These are phyloP conservation scores for Desmophyllum pertusum DNA, from an alignment of 92 coral and sea anemone species.

Conservation along the genomic window DNA sequence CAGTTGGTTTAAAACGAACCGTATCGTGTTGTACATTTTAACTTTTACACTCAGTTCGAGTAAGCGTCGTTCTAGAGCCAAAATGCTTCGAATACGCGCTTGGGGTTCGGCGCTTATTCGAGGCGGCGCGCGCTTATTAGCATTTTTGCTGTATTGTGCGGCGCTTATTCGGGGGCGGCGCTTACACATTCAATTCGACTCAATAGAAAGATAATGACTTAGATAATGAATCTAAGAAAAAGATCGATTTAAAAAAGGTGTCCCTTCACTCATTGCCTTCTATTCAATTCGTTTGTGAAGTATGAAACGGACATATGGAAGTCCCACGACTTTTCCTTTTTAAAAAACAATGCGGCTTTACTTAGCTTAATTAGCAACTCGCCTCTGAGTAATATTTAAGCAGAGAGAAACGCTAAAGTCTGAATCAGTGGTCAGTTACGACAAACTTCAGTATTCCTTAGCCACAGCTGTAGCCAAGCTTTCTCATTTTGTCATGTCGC, in stretches of 20 bases:
- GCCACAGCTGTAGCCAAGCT: background rate
- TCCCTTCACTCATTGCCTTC: background rate
- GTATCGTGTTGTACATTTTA: too few species aligned
- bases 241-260: background rate
- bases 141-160: too few species aligned
- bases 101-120: slow-evolving; percentile 60
- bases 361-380: background rate
- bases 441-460: background rate
- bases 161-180: slow-evolving; percentile 69
- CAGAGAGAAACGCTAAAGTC: background rate
- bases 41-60: too few species aligned
- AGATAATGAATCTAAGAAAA: background rate
- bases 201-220: background rate
- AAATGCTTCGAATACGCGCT: too few species aligned
- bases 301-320: background rate
- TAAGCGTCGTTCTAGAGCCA: too few species aligned
- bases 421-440: background rate
- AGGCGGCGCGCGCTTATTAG: too few species aligned
- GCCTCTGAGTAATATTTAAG: background rate
- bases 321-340: background rate
- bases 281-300: background rate
- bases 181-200: slow-evolving; percentile 26
- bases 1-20: too few species aligned
- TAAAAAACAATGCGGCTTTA: background rate
- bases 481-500: background rate